Base-by-base conservation (phyloP, 2,113 vertebrate species). In the Brachyhypopomus gauderio region DNA sequence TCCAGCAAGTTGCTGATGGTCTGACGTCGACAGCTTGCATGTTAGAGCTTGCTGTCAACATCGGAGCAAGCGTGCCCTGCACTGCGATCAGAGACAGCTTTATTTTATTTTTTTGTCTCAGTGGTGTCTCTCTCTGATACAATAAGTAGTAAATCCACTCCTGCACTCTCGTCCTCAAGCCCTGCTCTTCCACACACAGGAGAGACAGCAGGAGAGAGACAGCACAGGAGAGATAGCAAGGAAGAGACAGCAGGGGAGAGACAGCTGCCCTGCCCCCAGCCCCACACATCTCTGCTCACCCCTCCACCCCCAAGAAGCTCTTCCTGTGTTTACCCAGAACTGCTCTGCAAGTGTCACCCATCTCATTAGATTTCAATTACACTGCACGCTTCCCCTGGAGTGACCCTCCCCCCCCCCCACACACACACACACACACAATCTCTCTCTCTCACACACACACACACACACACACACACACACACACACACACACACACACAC, bases 321-420 rank as follows among this genome's bases (percentile, higher is more conserved):
- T 88, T 89, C 83, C 86, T 86, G 64, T 92, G 90, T 92, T 92
- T 93, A 89, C 91, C 90, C 89, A 88, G 85, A 87, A 86, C 77
- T 75, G 91, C 88, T 88, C 87, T 87, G 72, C 81, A 70, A 84
- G 88, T 90, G 92, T 92, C 92, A 79, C 88, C 85, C 78, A 91
- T 94, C 90, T 91, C 86, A 89, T 92, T 91, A 91, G 89, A 90
- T 91, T 91, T 92, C 90, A 91, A 90, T 92, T 90, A 91, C 91
- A 91, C 89, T 90, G 90, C 86, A 89, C 86, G 83, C 88, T 88
- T 87, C 87, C 86, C 77, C 45, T 83, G 75, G 59, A 25, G 71
- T 60, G 25, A 48, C 41, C 25, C 60, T 45, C 70, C 41, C 48
- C 45, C 71, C 27, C 4, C 25, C 60, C 58, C 62, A 27, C 48